phyloP scores from a whole-genome alignment of 2,113 vertebrate species.

The Platichthys flesus region DNA sequence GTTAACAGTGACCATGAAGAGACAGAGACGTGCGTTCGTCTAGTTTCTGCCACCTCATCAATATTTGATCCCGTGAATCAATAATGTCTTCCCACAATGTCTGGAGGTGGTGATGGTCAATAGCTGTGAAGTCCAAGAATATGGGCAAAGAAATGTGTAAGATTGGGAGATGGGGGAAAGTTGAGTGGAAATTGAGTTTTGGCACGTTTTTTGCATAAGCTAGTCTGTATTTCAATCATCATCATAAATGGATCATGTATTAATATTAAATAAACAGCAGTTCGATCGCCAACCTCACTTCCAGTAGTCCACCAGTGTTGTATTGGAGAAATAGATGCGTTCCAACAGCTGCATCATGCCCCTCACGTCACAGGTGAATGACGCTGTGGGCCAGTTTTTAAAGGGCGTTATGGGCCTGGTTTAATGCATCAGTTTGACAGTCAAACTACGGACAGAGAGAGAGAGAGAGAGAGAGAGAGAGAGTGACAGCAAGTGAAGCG shows the following conservation, averaged over 20 bases:
- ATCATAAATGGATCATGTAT: too few relatives aligned
- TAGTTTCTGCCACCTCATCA: not conserved
- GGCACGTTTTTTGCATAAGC: too few relatives aligned
- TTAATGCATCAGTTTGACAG: constrained; percentile 43
- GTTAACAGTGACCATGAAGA: not conserved
- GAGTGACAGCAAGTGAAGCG: constrained; percentile 69
- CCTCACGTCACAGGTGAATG: constrained; percentile 27
- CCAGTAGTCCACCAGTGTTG: not conserved
- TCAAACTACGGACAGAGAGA: constrained; percentile 43
- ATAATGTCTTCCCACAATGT: constrained; percentile 1
- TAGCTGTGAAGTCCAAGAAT: not conserved
- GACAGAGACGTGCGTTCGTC: not conserved
- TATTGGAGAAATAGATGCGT: constrained; percentile 1
- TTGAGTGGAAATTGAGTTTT: too few relatives aligned
- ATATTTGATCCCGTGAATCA: constrained; percentile 5
- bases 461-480: constrained; percentile 63
- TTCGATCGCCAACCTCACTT: not conserved
- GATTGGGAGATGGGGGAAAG: not conserved
- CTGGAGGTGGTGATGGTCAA: not conserved
- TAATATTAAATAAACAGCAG: too few relatives aligned
- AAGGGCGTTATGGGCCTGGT: constrained; percentile 21
- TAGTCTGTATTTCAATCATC: too few relatives aligned
- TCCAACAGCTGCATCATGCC: constrained; percentile 15
- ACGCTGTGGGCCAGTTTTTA: constrained; percentile 34
- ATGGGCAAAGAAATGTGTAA: not conserved